Percentiles rank a stretch among this genome's conserved stretches.
Evolutionary conservation across 2,113 vertebrate species (phyloP).

Genomic region (Phrynosoma platyrhinos): DNA sequence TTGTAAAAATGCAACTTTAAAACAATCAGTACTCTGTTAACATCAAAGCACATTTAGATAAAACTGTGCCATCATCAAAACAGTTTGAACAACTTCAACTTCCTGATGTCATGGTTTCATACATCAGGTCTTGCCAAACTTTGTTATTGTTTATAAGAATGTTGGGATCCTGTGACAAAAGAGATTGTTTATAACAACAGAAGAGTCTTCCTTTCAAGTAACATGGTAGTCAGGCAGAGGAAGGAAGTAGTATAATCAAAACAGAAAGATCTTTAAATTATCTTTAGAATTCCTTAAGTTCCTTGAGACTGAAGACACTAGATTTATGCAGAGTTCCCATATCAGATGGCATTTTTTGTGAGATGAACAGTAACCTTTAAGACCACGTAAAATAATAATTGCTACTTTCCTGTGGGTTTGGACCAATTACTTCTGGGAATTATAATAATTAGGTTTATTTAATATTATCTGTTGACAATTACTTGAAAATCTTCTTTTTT

Average conservation of each 20-base stretch:
- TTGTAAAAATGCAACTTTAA: too few relatives aligned
- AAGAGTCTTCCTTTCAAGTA: neutral
- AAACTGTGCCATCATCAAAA: neutral
- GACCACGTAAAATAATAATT: neutral
- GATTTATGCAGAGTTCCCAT: neutral
- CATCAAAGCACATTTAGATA: constrained; percentile 3
- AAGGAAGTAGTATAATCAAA: neutral
- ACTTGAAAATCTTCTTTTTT: too few relatives aligned
- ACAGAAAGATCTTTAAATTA: too few relatives aligned
- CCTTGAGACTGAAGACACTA: neutral
- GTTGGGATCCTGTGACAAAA: constrained; percentile 13
- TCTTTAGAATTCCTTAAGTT: neutral
- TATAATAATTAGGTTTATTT: neutral
- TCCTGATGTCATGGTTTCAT: neutral
- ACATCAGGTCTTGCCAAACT: neutral
- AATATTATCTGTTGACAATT: too few relatives aligned
- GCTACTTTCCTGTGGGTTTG: neutral
- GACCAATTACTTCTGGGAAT: neutral
- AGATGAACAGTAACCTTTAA: neutral
- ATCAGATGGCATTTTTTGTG: neutral
- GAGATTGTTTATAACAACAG: neutral
- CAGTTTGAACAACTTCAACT: neutral
- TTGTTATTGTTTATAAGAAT: constrained; percentile 4
- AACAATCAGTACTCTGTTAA: neutral
- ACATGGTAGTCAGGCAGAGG: too few relatives aligned